These are phyloP conservation scores for Osedax fenrisi DNA, from an alignment of 2,888 invertebrate species.

Conservation along the genomic window DNA sequence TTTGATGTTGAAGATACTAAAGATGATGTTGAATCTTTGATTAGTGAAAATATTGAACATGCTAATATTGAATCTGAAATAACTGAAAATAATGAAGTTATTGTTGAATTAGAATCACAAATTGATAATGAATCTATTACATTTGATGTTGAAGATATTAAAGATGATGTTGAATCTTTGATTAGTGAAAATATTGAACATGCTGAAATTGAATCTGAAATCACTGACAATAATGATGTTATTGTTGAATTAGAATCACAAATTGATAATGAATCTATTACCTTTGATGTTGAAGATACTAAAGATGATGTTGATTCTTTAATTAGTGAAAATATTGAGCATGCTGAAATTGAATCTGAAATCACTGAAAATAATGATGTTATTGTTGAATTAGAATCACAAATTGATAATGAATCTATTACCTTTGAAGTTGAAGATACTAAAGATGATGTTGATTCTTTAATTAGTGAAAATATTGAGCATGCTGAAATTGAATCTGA, in stretches of 20 bases:
- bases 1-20: not conserved
- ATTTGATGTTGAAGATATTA: not conserved
- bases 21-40: not conserved
- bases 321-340: not conserved
- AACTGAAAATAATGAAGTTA: not conserved
- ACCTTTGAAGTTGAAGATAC: not conserved
- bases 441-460: not conserved
- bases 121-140: not conserved
- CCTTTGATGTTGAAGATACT: not conserved
- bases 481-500: not conserved
- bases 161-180: not conserved
- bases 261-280: not conserved
- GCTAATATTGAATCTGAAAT: not conserved
- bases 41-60: not conserved
- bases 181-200: not conserved
- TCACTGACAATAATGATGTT: not conserved
- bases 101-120: not conserved
- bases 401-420: not conserved
- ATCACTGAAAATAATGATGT: not conserved
- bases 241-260: not conserved
- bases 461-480: not conserved
- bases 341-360: not conserved
- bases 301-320: not conserved
- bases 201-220: not conserved
- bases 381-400: not conserved